Base-by-base conservation (phyloP, 2,888 invertebrate genomes). In the Pristionchus japonicus region DNA sequence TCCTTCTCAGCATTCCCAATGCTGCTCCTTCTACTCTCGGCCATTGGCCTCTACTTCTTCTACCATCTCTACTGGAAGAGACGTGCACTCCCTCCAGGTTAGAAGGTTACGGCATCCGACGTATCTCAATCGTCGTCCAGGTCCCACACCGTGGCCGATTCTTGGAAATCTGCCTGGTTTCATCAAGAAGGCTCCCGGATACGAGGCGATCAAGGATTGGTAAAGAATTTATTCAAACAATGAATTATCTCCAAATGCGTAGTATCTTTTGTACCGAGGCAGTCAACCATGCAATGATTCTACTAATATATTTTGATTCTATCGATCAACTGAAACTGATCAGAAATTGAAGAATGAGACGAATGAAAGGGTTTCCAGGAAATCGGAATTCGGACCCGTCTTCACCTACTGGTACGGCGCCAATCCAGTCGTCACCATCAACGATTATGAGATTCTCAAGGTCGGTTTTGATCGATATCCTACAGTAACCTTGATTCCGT, bases 11-110 rank as follows among this genome's bases (percentile, higher is more conserved):
- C 23, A n/a, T 43, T 27, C 9, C 15, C n/a, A 52, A 82, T 82
- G 82, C 34, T 82, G 13, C 82, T 82, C 31, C 82, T 77, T 27
- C 77, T 27, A 47, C n/a, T 77, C 43, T 77, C 27, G 43, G 43
- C 77, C 77, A 43, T 77, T 27, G n/a, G 77, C 77, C 43, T 77
- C 43, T 77, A 77, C 77, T 77, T 77, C 77, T 77, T 83, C 57
- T 83, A 83, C 52, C 83, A 83, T 43, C 57, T 83, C 83, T 83
- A 57, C 83, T 83, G 83, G 83, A 83, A 83, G 83, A 83, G 83
- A 83, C 83, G 83, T 1, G 83, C 52, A 31, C 83, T 83, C 23
- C 83, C 83, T 1, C 83, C 83, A 31, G 83, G 83, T 83, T 11
- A 34, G 49, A n/a, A n/a, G 34, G 6, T 4, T 34, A 83, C 57